Percentiles rank a stretch among this genome's conserved stretches.
These are phyloP conservation scores for Drosophila emarginata DNA, from an alignment of 2,888 invertebrate genomes.

Conservation along the genomic window DNA sequence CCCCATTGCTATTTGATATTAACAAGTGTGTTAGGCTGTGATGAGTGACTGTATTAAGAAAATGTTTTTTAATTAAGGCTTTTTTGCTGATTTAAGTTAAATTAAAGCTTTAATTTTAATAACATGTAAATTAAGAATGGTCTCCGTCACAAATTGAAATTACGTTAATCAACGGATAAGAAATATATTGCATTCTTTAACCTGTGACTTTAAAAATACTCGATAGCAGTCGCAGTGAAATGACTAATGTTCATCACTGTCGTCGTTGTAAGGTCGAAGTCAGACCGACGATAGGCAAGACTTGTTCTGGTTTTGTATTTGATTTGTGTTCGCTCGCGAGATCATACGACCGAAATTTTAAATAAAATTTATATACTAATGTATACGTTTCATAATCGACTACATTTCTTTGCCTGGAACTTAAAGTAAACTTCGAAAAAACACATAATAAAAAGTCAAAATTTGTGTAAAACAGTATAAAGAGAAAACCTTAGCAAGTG, in stretches of 20 bases:
- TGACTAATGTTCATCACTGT: slow-evolving; percentile 21
- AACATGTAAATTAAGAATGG: not conserved
- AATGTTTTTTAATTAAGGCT: not conserved
- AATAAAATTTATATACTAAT: slow-evolving; percentile 32
- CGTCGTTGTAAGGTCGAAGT: slow-evolving; percentile 18
- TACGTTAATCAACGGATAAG: not conserved
- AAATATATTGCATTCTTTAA: not conserved
- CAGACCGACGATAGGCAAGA: slow-evolving; percentile 17
- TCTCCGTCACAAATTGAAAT: too few species aligned
- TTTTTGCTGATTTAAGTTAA: not conserved
- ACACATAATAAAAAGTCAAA: slow-evolving; percentile 47
- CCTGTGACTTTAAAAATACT: slow-evolving; percentile 24
- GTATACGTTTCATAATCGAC: slow-evolving; percentile 66
- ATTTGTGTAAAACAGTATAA: slow-evolving; percentile 34
- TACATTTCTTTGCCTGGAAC: slow-evolving; percentile 33
- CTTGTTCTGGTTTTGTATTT: slow-evolving; percentile 55
- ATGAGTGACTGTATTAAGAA: slow-evolving; percentile 7
- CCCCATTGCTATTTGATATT: slow-evolving; percentile 46
- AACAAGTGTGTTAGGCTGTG: slow-evolving; percentile 60
- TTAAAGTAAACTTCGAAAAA: not conserved
- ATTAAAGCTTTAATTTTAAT: not conserved
- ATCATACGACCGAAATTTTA: not conserved
- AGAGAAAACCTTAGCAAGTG: slow-evolving; percentile 20
- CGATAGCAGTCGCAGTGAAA: not conserved
- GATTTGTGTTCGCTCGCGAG: slow-evolving; percentile 19